Base-by-base conservation (phyloP, 2,113 vertebrate species). In the Trachemys scripta region DNA sequence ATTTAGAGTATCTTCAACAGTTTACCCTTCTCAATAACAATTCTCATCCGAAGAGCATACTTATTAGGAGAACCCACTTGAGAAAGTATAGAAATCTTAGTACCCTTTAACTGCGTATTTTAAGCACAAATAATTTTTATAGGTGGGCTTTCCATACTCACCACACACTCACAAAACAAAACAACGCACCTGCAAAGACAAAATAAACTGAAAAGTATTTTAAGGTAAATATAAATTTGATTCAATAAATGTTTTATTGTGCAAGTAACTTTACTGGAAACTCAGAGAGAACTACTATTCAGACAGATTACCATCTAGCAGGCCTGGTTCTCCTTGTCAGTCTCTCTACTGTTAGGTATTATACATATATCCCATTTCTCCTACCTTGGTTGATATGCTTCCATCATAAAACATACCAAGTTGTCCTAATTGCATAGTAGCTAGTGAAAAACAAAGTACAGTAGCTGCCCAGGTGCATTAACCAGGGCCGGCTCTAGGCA, bases 1-100 rank as follows among this genome's bases (percentile, higher is more conserved):
- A 96, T 98, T 97, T 96, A 97, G 92, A 96, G 95, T 98, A 90
- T 96, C 90, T 97, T 91, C 84, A 94, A 87, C 82, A 95, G 72
- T 92, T 97, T 87, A 82, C 59, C 62, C 79, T 93, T 97, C 95
- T 92, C 96, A 97, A 29, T 85, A 94, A 92, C 84, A 95, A 80
- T 90, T 94, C 85, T 97, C 82, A 95, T 91, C 94, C 92, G 84
- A 96, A 91, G 82, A 95, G 91, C 49, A 72, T 90, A 95, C 84
- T 94, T 88, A 38, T n/a, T 92, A 75, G 94, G 87, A 94, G 69
- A 49, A 56, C 72, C 47, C 49, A 54, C 89, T 85, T 79, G 25
- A 89, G 49, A 95, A 90, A 94, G 62, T 62, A 76, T 20, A 62
- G 65, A 84, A 93, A 54, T 4, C 78, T 89, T 87, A 75, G 65